phyloP scores from a whole-genome alignment of 2,113 vertebrate genomes.

The Syrmaticus mikado region DNA sequence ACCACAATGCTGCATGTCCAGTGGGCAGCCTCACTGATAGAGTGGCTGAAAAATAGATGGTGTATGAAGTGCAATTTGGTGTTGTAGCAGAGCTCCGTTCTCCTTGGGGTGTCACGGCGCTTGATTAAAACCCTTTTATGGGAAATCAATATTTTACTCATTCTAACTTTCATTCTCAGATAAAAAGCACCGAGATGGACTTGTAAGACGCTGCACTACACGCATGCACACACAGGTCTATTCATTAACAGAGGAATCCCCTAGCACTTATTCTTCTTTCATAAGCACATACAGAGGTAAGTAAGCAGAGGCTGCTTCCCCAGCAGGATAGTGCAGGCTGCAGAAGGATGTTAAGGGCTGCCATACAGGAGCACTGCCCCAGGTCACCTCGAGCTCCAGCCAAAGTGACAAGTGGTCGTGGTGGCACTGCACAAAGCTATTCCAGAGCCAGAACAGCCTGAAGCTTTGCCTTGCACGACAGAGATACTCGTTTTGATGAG shows the following conservation, averaged over 20 bases:
- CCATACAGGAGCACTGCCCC: neutral
- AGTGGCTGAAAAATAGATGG: constrained; percentile 75
- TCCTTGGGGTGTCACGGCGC: constrained; percentile 74
- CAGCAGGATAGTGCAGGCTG: neutral
- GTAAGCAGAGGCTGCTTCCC: neutral
- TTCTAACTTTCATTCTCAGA: constrained; percentile 75
- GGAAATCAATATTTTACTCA: constrained; percentile 85
- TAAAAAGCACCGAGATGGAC: constrained; percentile 70
- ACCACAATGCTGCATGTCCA: constrained; percentile 77
- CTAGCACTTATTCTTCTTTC: constrained; percentile 1
- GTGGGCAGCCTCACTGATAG: constrained; percentile 83
- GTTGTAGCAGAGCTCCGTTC: constrained; percentile 70
- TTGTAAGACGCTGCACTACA: constrained; percentile 48
- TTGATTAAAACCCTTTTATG: constrained; percentile 87
- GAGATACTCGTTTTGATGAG: neutral
- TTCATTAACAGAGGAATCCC: neutral
- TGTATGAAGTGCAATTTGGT: constrained; percentile 80
- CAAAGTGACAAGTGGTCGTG: neutral
- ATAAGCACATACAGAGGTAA: constrained; percentile 20
- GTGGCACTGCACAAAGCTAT: neutral
- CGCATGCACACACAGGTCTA: constrained; percentile 13
- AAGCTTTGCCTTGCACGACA: neutral
- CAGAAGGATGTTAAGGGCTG: neutral
- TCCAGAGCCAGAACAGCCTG: neutral
- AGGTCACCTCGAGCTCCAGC: neutral